Percentiles rank a stretch among this genome's conserved stretches.
Conservation (phyloP, 2,888 invertebrate genomes). For the Zootermopsis nevadensis region DNA sequence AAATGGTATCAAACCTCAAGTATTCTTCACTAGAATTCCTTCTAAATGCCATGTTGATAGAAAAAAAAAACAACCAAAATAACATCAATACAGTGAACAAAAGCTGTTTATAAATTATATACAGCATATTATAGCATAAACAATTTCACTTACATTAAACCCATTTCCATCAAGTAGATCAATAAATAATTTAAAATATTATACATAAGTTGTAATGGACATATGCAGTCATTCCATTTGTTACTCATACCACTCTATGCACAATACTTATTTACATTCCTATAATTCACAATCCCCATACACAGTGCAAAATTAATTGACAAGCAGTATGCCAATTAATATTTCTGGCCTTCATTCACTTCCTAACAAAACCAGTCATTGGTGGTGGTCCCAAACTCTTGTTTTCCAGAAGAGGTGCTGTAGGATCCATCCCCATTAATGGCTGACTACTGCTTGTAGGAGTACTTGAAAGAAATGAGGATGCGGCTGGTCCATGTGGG, state of each 20-base stretch:
- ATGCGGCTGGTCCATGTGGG: not conserved
- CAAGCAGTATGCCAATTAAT: not conserved
- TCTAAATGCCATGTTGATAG: too few relatives aligned
- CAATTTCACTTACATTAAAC: not conserved
- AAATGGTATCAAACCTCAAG: too few relatives aligned
- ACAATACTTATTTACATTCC: not conserved
- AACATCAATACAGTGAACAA: not conserved
- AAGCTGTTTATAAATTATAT: not conserved
- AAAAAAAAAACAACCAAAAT: too few relatives aligned
- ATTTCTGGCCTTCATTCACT: not conserved
- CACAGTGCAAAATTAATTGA: not conserved
- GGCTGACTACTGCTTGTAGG: constrained; percentile 14
- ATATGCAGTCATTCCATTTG: not conserved
- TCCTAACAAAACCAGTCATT: constrained; percentile 66
- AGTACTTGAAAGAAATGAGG: not conserved
- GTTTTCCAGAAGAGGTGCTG: constrained; percentile 63
- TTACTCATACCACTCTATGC: not conserved
- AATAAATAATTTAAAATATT: not conserved
- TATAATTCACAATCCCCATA: not conserved
- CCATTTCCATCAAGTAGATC: not conserved
- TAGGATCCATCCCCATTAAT: constrained; percentile 65
- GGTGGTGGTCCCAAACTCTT: constrained; percentile 68
- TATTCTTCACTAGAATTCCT: too few relatives aligned
- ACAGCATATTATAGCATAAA: too few relatives aligned
- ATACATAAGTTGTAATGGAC: not conserved